These are phyloP conservation scores for Microtus ochrogaster DNA, from an alignment of 2,113 vertebrate genomes.

Conservation along the genomic window DNA sequence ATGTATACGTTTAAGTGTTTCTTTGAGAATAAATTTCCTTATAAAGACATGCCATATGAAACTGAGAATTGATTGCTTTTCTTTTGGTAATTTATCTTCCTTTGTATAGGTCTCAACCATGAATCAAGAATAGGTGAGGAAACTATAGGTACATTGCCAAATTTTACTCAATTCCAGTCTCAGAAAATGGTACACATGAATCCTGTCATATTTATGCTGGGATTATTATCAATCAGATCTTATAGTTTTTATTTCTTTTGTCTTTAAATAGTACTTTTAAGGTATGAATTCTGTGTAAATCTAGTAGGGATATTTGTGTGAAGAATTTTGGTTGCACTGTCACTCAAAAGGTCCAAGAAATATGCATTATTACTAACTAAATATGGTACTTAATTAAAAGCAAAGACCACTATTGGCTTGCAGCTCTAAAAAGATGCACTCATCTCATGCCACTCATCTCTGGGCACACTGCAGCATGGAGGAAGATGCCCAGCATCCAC, in stretches of 20 bases:
- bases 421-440: not conserved
- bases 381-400: constrained; percentile 2
- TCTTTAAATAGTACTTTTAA: not conserved
- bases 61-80: not conserved
- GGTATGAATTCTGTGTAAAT: not conserved
- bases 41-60: not conserved
- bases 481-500: not conserved
- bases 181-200: not conserved
- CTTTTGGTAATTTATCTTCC: not conserved
- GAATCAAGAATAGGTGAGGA: not conserved
- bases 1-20: not conserved
- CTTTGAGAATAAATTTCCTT: not conserved
- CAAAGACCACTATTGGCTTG: constrained; percentile 12
- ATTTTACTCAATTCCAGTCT: not conserved
- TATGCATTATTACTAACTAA: not conserved
- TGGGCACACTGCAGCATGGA: not conserved
- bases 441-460: not conserved
- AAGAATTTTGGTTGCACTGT: not conserved
- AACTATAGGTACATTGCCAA: not conserved
- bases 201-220: not conserved
- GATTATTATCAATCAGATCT: not conserved
- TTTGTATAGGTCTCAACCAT: not conserved
- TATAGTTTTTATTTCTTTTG: not conserved
- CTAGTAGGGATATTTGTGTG: not conserved
- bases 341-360: not conserved